Evolutionary conservation across 2,113 vertebrate genomes (phyloP), one percentile per base, ranked within the genome.

Genomic region (Actinemys pallida): DNA sequence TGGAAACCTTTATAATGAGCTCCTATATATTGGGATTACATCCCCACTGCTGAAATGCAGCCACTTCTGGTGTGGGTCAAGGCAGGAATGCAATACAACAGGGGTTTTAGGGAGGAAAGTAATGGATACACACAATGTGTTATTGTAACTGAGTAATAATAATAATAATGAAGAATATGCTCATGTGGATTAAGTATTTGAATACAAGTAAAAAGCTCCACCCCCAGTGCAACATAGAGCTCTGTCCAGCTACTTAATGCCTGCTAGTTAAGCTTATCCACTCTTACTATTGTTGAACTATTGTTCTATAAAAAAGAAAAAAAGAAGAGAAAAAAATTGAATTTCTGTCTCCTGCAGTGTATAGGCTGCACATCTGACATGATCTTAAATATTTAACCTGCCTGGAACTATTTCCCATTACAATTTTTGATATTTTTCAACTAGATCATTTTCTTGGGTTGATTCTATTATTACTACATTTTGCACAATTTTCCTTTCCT

Each of bases 171-270:
- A 10, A 86, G 96, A 75, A 86, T 25, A 65, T 6, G 31, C 42
- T 45, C 3, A 0, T 53, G 59, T 27, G 17, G 22, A 13, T 94
- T 90, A 91, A 89, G 80, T 86, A 42, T 81, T 95, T 81, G 76
- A 88, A 85, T 90, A 10, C 57, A 31, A 85, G n/a, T 88, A 31
- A 57, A 83, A 83, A n/a, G 11, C 16, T 22, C 39, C 4, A 8
- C 65, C 86, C 84, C 87, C 65, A 96, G 17, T 76, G 81, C 25
- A 87, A 5, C 65, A 75, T 3, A 2, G 16, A 57, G 4, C n/a
- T 85, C 39, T 24, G 89, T 95, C 93, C 94, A 94, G 94, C 56
- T 95, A 97, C 93, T 96, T 96, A 96, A 97, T 94, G 88, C 93
- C 95, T 97, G 95, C n/a, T 92, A 96, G 52, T 95, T 97, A 94